Evolutionary conservation across 92 coral and sea anemone genomes (phyloP).

Genomic region (Montipora capitata): DNA sequence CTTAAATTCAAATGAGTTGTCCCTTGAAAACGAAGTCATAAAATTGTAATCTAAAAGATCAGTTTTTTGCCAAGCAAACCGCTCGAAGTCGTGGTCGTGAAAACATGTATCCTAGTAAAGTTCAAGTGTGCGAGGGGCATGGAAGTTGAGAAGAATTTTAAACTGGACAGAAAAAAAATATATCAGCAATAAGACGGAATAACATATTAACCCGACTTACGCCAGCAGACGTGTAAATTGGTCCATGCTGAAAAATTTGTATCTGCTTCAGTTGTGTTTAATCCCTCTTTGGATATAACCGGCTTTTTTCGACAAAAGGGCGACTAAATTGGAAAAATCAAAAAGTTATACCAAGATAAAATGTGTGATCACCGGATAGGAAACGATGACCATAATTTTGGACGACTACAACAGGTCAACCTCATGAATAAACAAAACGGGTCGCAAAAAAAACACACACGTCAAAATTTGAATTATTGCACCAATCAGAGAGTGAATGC

Average conservation of each 20-base stretch:
- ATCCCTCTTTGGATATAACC: neutral
- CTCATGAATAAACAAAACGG: slow-evolving; percentile 61
- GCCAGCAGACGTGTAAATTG: slow-evolving; percentile 60
- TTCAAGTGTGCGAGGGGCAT: neutral
- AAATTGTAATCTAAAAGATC: too few relatives aligned
- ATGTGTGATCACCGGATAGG: slow-evolving; percentile 2
- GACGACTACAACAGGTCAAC: slow-evolving; percentile 22
- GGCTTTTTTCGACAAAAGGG: neutral
- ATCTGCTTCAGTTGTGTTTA: neutral
- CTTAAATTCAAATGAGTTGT: too few relatives aligned
- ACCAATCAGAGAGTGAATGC: slow-evolving; percentile 44
- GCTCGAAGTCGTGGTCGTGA: neutral
- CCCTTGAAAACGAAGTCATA: too few relatives aligned
- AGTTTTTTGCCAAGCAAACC: neutral
- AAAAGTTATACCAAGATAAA: neutral
- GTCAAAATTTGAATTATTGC: slow-evolving; percentile 55
- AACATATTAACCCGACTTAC: slow-evolving; percentile 49
- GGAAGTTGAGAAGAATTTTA: neutral
- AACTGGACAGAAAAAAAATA: neutral
- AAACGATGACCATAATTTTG: slow-evolving; percentile 13
- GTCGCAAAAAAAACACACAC: slow-evolving; percentile 19
- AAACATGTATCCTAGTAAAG: neutral
- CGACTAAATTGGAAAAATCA: neutral
- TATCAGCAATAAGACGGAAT: neutral
- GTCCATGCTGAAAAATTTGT: slow-evolving; percentile 38